These are phyloP conservation scores for Spilosoma lubricipeda DNA, from an alignment of 2,888 invertebrate genomes.

Conservation along the genomic window DNA sequence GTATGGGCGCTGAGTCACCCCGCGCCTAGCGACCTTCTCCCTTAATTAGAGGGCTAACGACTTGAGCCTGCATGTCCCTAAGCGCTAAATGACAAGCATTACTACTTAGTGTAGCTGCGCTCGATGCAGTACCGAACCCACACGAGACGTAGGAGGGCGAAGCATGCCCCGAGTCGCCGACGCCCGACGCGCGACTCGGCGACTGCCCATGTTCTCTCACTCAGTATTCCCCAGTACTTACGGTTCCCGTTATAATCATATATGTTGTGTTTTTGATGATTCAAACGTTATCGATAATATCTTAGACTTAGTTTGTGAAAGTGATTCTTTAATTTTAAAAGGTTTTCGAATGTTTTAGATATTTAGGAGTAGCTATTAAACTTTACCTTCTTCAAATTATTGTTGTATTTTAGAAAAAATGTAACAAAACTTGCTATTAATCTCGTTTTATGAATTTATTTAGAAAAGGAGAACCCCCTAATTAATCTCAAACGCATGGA, in stretches of 20 bases:
- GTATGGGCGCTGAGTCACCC: constrained; percentile 47
- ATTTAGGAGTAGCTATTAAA: constrained; percentile 35
- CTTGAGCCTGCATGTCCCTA: constrained; percentile 71
- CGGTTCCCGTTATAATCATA: constrained; percentile 55
- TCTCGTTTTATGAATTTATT: constrained; percentile 17
- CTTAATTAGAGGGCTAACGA: constrained; percentile 34
- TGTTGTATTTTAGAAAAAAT: constrained; percentile 32
- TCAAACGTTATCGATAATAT: constrained; percentile 55
- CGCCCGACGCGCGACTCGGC: no score
- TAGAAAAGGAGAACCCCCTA: constrained; percentile 2
- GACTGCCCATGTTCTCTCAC: constrained; percentile 39
- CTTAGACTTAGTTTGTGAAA: constrained; percentile 52
- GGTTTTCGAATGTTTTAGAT: constrained; percentile 31
- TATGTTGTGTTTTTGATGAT: constrained; percentile 69
- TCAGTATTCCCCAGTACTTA: constrained; percentile 50
- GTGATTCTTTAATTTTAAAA: constrained; percentile 26
- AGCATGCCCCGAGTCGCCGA: constrained; percentile 59
- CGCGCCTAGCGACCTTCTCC: constrained; percentile 37
- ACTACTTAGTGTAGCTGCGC: constrained; percentile 37
- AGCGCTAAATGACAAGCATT: constrained; percentile 41
- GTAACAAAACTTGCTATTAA: constrained; percentile 15
- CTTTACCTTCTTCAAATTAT: constrained; percentile 25
- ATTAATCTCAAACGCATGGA: neutral
- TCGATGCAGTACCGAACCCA: constrained; percentile 12
- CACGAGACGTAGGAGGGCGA: constrained; percentile 48